Evolutionary conservation across 2,888 invertebrate genomes (phyloP), one percentile per base, ranked within the genome.

Genomic region (Onthophagus sagittarius): DNA sequence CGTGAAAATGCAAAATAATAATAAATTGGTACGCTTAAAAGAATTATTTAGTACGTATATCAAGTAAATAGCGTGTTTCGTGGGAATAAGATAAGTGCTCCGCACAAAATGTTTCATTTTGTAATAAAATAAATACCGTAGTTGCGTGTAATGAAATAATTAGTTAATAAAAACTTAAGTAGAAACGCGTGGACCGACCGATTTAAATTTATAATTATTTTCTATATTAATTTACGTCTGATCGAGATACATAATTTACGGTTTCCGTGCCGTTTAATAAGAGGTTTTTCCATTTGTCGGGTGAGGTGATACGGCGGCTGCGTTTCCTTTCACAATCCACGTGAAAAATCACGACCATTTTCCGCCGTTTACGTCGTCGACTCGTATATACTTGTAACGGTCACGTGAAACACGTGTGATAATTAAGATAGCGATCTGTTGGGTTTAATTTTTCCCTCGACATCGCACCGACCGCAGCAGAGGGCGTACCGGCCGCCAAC

Each of bases 341-440:
- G 39, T 53, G 39, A 53, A 53, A 53, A 53, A 53, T 53, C 39
- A 11, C 39, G 39, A 9, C 39, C 11, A 11, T 53, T 53, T 53
- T 53, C 39, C 39, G 39, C 39, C 39, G 39, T 53, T 53, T 53
- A 53, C 39, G 39, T 53, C 39, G 39, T 53, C 39, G 39, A 11
- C 2, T 11, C 39, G 39, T 11, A 9, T 7, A 7, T 53, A 11
- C 39, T 53, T 53, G 39, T 53, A 53, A 53, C 67, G 31, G 67
- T 67, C 67, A 67, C 67, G 67, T 67, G 67, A 67, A 32, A 67
- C 67, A 67, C 67, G 32, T 71, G 65, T 65, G 72, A 65, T 67
- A 72, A 72, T 72, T 72, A 72, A 72, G 72, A 72, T 72, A 65
- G 72, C 15, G 53, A 72, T 72, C 72, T 65, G 67, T 32, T 32